Conservation (phyloP, 2,888 invertebrate species). For the Sclerodermus sp. region DNA sequence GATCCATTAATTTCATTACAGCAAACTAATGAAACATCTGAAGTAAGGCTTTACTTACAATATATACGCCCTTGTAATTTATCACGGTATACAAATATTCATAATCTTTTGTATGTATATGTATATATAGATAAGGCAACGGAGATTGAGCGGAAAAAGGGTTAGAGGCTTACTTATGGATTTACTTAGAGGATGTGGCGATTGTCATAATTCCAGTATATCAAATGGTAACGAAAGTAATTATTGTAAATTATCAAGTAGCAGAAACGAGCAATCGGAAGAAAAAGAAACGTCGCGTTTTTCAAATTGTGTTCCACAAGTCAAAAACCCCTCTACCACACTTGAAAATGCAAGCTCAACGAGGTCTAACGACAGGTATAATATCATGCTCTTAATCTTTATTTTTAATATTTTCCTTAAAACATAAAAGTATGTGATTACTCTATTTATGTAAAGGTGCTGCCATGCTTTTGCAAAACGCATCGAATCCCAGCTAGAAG, state of each 20-base stretch:
- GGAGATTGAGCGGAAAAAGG: slow-evolving; percentile 44
- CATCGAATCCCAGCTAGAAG: slow-evolving; percentile 41
- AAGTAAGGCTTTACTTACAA: slow-evolving; percentile 29
- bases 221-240: slow-evolving; percentile 11
- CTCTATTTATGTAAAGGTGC: slow-evolving; percentile 25
- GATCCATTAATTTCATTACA: slow-evolving; percentile 30
- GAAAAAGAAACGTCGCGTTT: slow-evolving; percentile 12
- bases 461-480: slow-evolving; percentile 35
- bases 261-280: neutral
- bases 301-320: slow-evolving; percentile 13
- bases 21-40: slow-evolving; percentile 28
- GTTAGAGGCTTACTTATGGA: slow-evolving; percentile 47
- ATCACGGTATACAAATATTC: neutral
- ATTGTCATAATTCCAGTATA: slow-evolving; percentile 34
- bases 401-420: neutral
- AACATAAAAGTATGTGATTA: neutral
- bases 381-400: neutral
- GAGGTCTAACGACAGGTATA: slow-evolving; percentile 24
- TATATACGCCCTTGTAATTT: neutral
- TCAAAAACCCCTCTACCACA: slow-evolving; percentile 15
- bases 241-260: too few species aligned
- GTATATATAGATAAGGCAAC: slow-evolving; percentile 35
- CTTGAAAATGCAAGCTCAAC: slow-evolving; percentile 10
- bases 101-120: slow-evolving; percentile 1
- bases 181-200: slow-evolving; percentile 47